Conservation (phyloP, 1,140 invertebrate species). For the Cecropterus lyciades region DNA sequence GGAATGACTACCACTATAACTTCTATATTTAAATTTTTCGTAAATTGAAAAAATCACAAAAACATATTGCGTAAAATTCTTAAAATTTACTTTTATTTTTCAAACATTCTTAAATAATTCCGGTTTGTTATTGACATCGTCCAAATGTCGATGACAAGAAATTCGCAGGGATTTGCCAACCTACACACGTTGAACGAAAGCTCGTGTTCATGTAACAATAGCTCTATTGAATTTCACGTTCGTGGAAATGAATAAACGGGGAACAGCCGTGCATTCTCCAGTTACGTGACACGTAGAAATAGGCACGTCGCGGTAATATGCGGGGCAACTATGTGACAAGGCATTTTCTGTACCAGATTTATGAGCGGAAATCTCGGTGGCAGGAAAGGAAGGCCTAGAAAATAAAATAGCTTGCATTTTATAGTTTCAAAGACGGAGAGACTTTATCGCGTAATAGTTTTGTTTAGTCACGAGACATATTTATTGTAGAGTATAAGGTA, state of each 20-base stretch:
- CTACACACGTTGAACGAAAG: conserved; percentile 1
- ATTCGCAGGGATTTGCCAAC: background rate
- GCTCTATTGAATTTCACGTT: conserved; percentile 19
- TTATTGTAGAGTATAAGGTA: too few species aligned
- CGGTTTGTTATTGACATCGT: background rate
- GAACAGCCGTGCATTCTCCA: background rate
- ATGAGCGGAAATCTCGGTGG: background rate
- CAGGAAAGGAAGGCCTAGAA: too few species aligned
- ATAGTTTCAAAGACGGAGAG: too few species aligned
- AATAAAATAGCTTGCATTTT: background rate
- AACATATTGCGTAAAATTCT: too few species aligned
- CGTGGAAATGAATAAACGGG: conserved; percentile 19
- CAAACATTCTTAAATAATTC: too few species aligned
- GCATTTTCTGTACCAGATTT: conserved; percentile 18
- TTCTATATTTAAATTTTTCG: too few species aligned
- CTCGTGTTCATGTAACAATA: conserved; percentile 5
- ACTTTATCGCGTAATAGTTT: too few species aligned
- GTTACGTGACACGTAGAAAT: conserved; percentile 2
- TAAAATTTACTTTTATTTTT: too few species aligned
- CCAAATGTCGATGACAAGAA: background rate
- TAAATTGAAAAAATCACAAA: too few species aligned
- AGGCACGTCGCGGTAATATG: conserved; percentile 11
- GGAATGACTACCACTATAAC: too few species aligned
- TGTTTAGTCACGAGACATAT: too few species aligned
- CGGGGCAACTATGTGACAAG: background rate